phyloP scores from a whole-genome alignment of 2,797 vertebrate species.

The Alosa sapidissima region DNA sequence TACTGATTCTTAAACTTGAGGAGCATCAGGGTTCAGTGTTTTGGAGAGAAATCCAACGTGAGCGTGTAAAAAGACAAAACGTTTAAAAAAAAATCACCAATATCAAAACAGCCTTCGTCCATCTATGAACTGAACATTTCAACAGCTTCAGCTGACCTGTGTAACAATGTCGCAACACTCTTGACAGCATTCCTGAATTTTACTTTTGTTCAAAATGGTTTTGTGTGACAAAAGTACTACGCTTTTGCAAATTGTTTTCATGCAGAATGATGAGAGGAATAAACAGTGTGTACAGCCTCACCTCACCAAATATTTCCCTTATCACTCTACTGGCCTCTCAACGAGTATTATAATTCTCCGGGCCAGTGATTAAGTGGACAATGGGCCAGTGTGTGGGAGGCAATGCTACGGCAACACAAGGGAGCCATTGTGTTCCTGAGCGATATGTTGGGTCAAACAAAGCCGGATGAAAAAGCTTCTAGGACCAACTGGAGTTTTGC shows the following conservation, averaged over 20 bases:
- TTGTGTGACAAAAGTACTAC: neutral
- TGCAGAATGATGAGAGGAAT: neutral
- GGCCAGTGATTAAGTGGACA: constrained; percentile 40
- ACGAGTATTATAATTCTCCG: constrained; percentile 32
- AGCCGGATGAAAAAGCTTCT: constrained; percentile 57
- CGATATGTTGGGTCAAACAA: constrained; percentile 56
- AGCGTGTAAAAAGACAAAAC: neutral
- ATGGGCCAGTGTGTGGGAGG: constrained; percentile 34
- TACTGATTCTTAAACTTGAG: neutral
- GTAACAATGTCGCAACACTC: neutral
- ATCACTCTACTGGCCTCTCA: constrained; percentile 29
- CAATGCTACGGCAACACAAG: constrained; percentile 47
- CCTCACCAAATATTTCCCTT: constrained; percentile 7
- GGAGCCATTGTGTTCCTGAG: constrained; percentile 49
- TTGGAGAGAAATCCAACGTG: neutral
- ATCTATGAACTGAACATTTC: neutral
- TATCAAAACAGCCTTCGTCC: neutral
- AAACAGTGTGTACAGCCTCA: neutral
- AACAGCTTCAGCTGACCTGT: neutral
- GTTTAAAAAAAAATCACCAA: neutral
- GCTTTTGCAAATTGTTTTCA: neutral
- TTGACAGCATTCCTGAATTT: neutral
- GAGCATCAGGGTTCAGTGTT: neutral
- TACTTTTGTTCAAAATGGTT: neutral
- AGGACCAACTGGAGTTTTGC: constrained; percentile 57